Base-by-base conservation (phyloP, 2,797 vertebrate genomes). In the Spheniscus humboldti region DNA sequence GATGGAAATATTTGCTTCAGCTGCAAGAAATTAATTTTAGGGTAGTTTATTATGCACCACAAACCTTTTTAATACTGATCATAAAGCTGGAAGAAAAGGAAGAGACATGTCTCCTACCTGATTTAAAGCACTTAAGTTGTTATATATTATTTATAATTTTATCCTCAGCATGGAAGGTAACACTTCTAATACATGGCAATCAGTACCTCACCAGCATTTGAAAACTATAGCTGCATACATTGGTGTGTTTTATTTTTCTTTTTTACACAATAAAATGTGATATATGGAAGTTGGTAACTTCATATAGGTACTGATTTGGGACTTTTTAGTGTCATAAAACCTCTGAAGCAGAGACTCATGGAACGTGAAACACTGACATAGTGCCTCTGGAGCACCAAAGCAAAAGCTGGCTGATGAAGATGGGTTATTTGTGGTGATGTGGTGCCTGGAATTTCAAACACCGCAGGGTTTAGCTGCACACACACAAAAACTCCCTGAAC, bases 261-360 rank as follows among this genome's bases (percentile, higher is more conserved):
- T 81, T 87, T 90, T 57, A 14, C 53, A 11, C 84, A 35, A 30
- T 95, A 69, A 96, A 96, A 35, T 15, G 57, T 96, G 96, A 97
- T 91, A 41, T 77, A 78, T 37, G 48, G 63, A 28, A 75, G 92
- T 90, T 92, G 47, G 55, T 80, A 91, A 92, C 94, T 94, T 95
- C 82, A n/a, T 83, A 2, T 19, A 94, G 93, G 85, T 86, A 96
- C 91, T 77, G 85, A 94, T 94, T 94, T 88, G 94, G 89, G 93
- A 97, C 91, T 86, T 97, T 93, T 96, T 78, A 72, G 87, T 43
- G 89, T 39, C 88, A 30, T 97, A 95, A 91, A 96, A 91, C 50
- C 93, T 31, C 66, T 75, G 81, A 81, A 86, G 95, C 94, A 95
- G 89, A 94, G 91, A 24, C 81, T 91, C 52, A 7, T 56, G 91